These are phyloP conservation scores for Dinocampus coccinellae DNA, from an alignment of 2,888 invertebrate species.

Conservation along the genomic window DNA sequence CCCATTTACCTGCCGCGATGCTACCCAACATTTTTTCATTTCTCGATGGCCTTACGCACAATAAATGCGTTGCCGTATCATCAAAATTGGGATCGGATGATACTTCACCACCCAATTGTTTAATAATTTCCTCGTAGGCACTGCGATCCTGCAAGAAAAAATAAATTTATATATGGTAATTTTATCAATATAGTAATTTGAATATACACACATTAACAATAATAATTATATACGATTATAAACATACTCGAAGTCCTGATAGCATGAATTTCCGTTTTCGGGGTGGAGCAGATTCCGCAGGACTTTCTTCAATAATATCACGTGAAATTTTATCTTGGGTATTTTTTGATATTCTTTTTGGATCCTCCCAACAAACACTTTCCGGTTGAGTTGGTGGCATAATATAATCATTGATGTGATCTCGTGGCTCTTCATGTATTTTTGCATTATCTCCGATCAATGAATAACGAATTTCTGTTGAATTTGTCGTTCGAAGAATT, in stretches of 20 bases:
- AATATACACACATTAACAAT: background rate
- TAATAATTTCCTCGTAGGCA: conserved; percentile 73
- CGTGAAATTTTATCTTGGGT: background rate
- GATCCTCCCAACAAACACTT: conserved; percentile 82
- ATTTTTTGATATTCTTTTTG: conserved; percentile 46
- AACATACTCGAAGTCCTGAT: conserved; percentile 51
- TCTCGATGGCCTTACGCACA: conserved; percentile 81
- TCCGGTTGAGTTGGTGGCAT: conserved; percentile 73
- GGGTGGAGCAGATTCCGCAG: conserved; percentile 14
- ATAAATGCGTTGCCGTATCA: conserved; percentile 79
- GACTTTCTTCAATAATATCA: conserved; percentile 29
- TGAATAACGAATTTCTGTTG: conserved; percentile 58
- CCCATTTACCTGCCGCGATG: conserved; percentile 91
- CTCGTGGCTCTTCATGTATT: conserved; percentile 50
- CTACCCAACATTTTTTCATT: conserved; percentile 91
- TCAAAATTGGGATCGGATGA: conserved; percentile 74
- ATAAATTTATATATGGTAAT: background rate
- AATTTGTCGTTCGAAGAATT: conserved; percentile 54
- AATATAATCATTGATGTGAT: conserved; percentile 42
- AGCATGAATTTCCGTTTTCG: conserved; percentile 61
- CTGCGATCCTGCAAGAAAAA: conserved; percentile 69
- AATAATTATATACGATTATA: background rate
- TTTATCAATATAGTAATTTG: background rate
- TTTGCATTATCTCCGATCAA: conserved; percentile 53
- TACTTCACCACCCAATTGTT: conserved; percentile 76